These are phyloP conservation scores for Coracopsis vasa DNA, from an alignment of 2,113 vertebrate genomes.

Conservation along the genomic window DNA sequence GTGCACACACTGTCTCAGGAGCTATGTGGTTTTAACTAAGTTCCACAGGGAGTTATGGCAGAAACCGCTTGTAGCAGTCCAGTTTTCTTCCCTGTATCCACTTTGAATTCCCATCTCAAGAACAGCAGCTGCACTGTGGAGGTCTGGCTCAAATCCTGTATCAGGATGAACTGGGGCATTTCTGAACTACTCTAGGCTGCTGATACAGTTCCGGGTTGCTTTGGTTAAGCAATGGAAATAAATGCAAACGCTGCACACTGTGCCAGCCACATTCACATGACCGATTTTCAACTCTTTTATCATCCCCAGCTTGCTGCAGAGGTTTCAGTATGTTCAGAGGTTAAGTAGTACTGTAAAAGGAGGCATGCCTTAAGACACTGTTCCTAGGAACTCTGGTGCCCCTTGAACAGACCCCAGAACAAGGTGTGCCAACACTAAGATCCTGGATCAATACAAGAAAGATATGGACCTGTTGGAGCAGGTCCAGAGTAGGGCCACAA, in stretches of 20 bases:
- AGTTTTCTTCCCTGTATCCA: neutral
- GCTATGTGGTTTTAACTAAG: neutral
- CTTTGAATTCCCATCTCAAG: neutral
- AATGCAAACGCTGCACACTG: neutral
- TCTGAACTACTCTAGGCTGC: neutral
- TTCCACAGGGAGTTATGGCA: neutral
- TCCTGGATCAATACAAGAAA: neutral
- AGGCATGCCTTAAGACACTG: neutral
- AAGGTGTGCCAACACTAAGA: neutral
- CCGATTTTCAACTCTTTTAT: neutral
- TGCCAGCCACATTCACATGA: neutral
- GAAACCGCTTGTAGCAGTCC: neutral
- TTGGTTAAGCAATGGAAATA: neutral
- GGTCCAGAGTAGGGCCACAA: neutral
- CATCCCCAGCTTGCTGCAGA: neutral
- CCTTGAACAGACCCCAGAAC: neutral
- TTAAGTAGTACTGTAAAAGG: neutral
- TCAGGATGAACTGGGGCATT: neutral
- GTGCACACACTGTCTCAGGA: neutral
- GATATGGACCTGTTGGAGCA: neutral
- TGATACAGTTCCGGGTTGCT: neutral
- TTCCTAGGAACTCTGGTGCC: neutral
- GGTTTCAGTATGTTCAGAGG: neutral
- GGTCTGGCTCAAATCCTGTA: neutral
- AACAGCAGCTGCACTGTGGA: neutral